These are phyloP conservation scores for Glossophaga mutica DNA, from an alignment of 2,797 vertebrate species.

Conservation along the genomic window DNA sequence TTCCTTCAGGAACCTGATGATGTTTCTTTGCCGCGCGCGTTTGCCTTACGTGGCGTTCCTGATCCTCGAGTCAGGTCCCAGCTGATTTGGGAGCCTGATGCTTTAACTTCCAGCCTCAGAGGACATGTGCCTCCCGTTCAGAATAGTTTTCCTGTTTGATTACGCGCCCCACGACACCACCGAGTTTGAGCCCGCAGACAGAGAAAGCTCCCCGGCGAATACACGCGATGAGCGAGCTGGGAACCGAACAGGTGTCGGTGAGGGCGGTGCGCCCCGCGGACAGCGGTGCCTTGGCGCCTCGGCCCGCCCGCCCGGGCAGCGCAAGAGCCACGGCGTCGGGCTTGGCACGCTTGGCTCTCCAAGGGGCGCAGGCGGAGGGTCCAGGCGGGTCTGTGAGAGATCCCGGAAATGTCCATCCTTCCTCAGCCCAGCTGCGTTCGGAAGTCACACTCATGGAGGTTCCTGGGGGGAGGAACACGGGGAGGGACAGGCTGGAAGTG, in stretches of 20 bases:
- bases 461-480: accelerated
- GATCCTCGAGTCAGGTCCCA: background rate
- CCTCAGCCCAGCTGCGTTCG: background rate
- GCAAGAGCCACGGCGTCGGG: accelerated
- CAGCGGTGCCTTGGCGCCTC: background rate
- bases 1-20: background rate
- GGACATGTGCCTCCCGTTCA: background rate
- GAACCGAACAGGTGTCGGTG: accelerated
- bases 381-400: background rate
- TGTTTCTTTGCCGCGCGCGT: background rate
- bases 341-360: background rate
- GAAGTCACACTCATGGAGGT: background rate
- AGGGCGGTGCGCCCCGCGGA: background rate
- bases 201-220: background rate
- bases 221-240: accelerated
- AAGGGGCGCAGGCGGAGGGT: background rate
- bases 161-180: background rate
- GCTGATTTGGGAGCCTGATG: background rate
- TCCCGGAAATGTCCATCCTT: background rate
- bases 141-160: background rate
- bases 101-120: background rate
- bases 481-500: background rate
- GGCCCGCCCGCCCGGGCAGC: background rate
- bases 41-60: background rate
- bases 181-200: background rate